phyloP scores from a whole-genome alignment of 2,113 vertebrate species.

The Natator depressus region DNA sequence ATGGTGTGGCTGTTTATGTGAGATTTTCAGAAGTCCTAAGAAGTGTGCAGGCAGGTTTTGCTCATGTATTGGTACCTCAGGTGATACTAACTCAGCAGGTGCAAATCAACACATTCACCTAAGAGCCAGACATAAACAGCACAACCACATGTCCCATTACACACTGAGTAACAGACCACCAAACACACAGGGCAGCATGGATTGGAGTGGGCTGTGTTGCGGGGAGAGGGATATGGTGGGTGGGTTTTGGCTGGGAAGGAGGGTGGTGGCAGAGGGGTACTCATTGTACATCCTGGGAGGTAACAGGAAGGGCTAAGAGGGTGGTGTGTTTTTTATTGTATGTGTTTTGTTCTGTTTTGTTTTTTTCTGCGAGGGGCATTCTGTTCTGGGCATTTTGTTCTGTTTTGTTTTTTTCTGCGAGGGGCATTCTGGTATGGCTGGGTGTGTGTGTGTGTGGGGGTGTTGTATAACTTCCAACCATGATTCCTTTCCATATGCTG shows the following conservation, averaged over 20 bases:
- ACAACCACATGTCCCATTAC: not conserved
- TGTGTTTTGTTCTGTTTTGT: too few relatives aligned
- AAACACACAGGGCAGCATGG: not conserved
- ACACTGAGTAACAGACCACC: not conserved
- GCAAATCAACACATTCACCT: not conserved
- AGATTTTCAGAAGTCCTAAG: not conserved
- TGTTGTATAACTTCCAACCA: not conserved
- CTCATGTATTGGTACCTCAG: not conserved
- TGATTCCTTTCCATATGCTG: not conserved
- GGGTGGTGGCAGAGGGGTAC: not conserved
- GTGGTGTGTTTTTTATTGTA: too few relatives aligned
- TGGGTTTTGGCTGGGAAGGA: not conserved
- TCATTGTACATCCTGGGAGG: not conserved
- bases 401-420: too few relatives aligned
- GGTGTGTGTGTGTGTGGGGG: too few relatives aligned
- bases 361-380: too few relatives aligned
- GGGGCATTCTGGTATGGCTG: too few relatives aligned
- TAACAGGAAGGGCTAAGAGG: not conserved
- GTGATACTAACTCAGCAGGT: too few relatives aligned
- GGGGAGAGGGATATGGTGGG: rapidly evolving
- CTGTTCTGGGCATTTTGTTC: too few relatives aligned
- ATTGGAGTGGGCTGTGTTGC: not conserved
- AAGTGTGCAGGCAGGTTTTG: not conserved
- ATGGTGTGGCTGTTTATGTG: not conserved
- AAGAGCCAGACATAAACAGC: not conserved